phyloP scores from a whole-genome alignment of 2,888 invertebrate species.

The Athalia rosae region DNA sequence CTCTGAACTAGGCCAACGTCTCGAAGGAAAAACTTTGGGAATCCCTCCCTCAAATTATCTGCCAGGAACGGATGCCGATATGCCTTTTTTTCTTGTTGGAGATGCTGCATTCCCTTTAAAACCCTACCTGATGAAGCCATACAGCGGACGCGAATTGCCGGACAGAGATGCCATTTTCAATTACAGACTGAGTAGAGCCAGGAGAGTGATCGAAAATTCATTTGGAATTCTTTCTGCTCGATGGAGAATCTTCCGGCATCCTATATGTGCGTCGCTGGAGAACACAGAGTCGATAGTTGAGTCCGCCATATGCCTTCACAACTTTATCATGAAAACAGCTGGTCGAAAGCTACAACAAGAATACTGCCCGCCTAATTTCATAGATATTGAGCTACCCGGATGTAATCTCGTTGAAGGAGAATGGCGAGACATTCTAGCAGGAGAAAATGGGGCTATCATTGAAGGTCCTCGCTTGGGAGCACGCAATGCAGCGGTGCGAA shows the following conservation, averaged over 20 bases:
- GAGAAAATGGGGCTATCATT: constrained; percentile 3
- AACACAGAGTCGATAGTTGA: constrained; percentile 4
- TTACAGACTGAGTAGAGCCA: constrained; percentile 37
- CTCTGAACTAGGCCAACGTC: constrained; percentile 5
- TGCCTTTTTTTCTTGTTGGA: constrained; percentile 34
- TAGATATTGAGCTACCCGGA: neutral
- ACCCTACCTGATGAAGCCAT: constrained; percentile 32
- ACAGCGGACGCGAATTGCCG: constrained; percentile 26
- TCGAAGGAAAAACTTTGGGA: neutral
- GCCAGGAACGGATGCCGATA: neutral
- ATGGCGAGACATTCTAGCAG: neutral
- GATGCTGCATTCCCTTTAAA: constrained; percentile 45
- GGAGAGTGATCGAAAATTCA: constrained; percentile 36
- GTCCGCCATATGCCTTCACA: constrained; percentile 17
- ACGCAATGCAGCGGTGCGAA: neutral
- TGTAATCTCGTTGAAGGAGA: neutral
- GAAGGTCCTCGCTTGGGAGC: constrained; percentile 2
- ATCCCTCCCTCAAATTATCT: neutral
- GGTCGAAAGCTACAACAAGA: neutral
- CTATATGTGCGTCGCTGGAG: neutral
- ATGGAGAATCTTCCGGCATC: constrained; percentile 22
- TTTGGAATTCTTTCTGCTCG: constrained; percentile 29
- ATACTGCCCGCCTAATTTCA: constrained; percentile 6
- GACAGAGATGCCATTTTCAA: constrained; percentile 33
- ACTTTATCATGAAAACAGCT: constrained; percentile 1